Percentiles rank a stretch among this genome's conserved stretches.
phyloP scores from a whole-genome alignment of 2,113 vertebrate genomes.

The Coturnix japonica region DNA sequence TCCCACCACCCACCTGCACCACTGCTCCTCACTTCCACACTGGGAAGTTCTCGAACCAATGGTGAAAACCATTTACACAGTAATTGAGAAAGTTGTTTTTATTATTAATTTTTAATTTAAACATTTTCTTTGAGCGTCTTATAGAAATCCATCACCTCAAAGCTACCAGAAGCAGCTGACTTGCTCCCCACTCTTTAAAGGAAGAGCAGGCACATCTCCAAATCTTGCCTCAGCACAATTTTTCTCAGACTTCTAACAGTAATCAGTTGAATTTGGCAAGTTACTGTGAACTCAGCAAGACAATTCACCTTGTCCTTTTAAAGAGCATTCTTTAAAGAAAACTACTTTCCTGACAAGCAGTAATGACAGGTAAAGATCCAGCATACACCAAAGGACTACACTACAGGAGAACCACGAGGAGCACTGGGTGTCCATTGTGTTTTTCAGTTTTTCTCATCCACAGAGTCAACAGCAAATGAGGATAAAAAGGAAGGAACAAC shows the following conservation, averaged over 20 bases:
- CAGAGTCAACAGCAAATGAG: constrained; percentile 18
- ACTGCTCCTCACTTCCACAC: not conserved
- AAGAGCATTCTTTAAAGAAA: constrained; percentile 33
- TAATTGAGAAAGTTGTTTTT: constrained; percentile 1
- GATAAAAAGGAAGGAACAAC: not conserved
- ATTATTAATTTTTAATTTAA: constrained; percentile 69
- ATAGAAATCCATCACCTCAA: constrained; percentile 61
- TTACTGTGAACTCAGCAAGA: constrained; percentile 32
- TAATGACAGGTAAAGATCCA: constrained; percentile 1
- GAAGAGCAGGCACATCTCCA: constrained; percentile 23
- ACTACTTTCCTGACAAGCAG: constrained; percentile 1
- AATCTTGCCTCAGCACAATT: constrained; percentile 13
- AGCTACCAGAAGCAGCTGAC: constrained; percentile 35
- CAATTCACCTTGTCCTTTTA: constrained; percentile 31
- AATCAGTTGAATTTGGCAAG: constrained; percentile 15
- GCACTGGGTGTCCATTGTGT: not conserved
- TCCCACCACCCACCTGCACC: not conserved
- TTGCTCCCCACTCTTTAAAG: constrained; percentile 29
- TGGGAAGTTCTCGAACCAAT: not conserved
- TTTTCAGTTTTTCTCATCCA: not conserved
- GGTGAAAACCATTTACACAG: not conserved
- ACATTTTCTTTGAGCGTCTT: constrained; percentile 60
- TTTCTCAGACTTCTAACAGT: constrained; percentile 28
- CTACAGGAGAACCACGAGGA: constrained; percentile 20
- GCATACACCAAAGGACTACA: constrained; percentile 45